A percentile compares a stretch with the other conserved stretches of the same genome.
These are phyloP conservation scores for Solea senegalensis DNA, from an alignment of 2,113 vertebrate genomes.

Conservation along the genomic window DNA sequence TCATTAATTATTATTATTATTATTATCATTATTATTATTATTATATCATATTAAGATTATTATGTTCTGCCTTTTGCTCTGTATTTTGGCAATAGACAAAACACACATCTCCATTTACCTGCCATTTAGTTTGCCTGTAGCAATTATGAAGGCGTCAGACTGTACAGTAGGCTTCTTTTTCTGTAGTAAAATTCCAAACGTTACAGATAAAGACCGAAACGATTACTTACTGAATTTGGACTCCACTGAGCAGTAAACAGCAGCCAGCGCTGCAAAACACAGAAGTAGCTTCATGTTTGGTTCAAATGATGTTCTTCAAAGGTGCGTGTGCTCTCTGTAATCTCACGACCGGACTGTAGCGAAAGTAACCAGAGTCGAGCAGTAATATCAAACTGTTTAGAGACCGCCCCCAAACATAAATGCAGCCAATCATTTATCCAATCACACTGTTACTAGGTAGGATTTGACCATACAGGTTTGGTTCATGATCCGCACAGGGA, in stretches of 20 bases:
- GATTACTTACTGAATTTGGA: slow-evolving; percentile 36
- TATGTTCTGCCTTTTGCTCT: neutral
- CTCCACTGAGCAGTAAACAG: neutral
- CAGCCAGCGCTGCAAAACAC: fast-evolving
- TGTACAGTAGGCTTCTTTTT: neutral
- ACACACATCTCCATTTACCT: too few relatives aligned
- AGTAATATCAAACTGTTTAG: fast-evolving
- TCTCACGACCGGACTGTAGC: fast-evolving
- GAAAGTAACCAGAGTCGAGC: neutral
- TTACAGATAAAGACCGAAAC: neutral
- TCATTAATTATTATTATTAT: too few relatives aligned
- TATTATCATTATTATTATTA: too few relatives aligned
- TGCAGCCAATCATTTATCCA: slow-evolving; percentile 44
- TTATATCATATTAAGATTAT: too few relatives aligned
- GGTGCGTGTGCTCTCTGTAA: neutral
- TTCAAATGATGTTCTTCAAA: fast-evolving
- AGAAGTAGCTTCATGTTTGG: neutral
- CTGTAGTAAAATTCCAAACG: neutral
- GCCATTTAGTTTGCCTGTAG: neutral
- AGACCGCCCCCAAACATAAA: neutral
- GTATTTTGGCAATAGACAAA: too few relatives aligned
- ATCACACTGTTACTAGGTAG: slow-evolving; percentile 49
- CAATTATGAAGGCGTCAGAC: neutral
- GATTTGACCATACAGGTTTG: slow-evolving; percentile 35
- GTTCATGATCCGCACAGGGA: neutral